phyloP scores from a whole-genome alignment of 2,113 vertebrate species.

The Siniperca chuatsi region DNA sequence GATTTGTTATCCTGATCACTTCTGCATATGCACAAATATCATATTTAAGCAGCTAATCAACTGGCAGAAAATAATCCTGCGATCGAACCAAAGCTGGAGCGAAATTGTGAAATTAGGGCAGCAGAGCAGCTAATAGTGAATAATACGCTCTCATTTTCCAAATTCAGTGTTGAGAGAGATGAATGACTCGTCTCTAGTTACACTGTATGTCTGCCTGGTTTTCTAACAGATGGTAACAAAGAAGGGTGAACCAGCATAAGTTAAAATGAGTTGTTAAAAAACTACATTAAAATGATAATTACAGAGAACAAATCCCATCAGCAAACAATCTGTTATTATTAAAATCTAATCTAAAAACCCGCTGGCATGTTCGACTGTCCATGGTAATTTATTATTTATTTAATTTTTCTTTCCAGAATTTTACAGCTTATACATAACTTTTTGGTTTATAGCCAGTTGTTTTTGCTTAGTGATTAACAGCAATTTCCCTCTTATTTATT shows the following conservation, averaged over 20 bases:
- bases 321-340: neutral
- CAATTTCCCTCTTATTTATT: neutral
- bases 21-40: constrained; percentile 11
- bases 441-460: neutral
- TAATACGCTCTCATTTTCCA: constrained; percentile 22
- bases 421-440: no score
- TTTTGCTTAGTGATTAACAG: neutral
- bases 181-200: neutral
- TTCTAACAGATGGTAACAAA: neutral
- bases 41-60: constrained; percentile 6
- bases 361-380: neutral
- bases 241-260: neutral
- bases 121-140: constrained; percentile 28
- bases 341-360: neutral
- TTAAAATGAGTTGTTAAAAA: neutral
- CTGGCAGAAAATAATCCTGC: constrained; percentile 20
- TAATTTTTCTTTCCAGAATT: neutral
- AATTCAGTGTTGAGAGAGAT: neutral
- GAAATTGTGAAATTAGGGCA: constrained; percentile 30
- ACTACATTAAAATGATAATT: neutral
- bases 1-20: constrained; percentile 4
- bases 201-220: neutral
- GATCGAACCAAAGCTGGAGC: constrained; percentile 23
- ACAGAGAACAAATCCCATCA: neutral
- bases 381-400: neutral